A percentile compares a stretch with the other conserved stretches of the same genome.
These are phyloP conservation scores for Microcaecilia unicolor DNA, from an alignment of 2,797 vertebrate genomes.

Conservation along the genomic window DNA sequence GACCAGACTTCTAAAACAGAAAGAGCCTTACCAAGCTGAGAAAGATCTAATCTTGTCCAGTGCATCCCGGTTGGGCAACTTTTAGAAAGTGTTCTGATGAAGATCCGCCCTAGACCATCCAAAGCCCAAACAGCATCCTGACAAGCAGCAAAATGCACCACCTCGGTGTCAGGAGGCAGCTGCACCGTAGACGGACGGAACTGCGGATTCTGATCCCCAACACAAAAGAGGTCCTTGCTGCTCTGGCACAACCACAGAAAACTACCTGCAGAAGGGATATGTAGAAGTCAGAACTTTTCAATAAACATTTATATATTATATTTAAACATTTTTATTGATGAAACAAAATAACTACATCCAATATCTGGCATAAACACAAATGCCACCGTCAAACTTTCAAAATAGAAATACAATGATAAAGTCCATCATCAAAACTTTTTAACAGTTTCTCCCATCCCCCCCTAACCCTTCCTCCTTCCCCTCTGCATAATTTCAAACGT, in stretches of 20 bases:
- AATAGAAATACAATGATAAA: no score
- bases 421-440: no score
- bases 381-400: no score
- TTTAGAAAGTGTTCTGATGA: slow-evolving; percentile 79
- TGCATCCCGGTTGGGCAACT: slow-evolving; percentile 83
- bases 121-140: slow-evolving; percentile 85
- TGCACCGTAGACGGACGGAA: slow-evolving; percentile 79
- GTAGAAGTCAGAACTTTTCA: slow-evolving; percentile 1
- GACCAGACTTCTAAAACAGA: not conserved
- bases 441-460: no score
- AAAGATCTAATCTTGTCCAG: slow-evolving; percentile 86
- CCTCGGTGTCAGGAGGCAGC: slow-evolving; percentile 75
- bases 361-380: no score
- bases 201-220: slow-evolving; percentile 77
- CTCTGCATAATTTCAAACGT: no score
- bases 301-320: no score
- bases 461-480: no score
- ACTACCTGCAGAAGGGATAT: slow-evolving; percentile 57
- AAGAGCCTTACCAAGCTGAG: slow-evolving; percentile 75
- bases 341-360: no score
- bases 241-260: slow-evolving; percentile 91
- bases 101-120: slow-evolving; percentile 71
- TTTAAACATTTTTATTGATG: no score
- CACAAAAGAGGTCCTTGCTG: slow-evolving; percentile 85
- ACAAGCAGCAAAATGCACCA: slow-evolving; percentile 77